These are phyloP conservation scores for Ferrisia virgata DNA, from an alignment of 2,888 invertebrate species.

Conservation along the genomic window DNA sequence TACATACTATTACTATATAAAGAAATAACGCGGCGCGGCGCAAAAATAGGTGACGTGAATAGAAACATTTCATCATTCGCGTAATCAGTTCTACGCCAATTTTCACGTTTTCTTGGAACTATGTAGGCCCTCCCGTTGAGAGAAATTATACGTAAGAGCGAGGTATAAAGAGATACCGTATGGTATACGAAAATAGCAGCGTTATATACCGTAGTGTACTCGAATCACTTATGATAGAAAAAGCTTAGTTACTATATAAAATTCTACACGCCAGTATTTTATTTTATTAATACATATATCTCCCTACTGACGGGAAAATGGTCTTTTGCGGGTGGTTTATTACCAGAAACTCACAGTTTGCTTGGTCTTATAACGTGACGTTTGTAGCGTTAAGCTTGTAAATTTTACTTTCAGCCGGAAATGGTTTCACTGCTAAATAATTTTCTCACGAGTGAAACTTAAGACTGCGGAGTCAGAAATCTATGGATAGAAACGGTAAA, in stretches of 20 bases:
- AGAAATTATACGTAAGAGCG: not conserved
- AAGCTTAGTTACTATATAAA: not conserved
- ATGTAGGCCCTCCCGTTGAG: not conserved
- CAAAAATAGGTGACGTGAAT: not conserved
- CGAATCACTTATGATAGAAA: slow-evolving; percentile 7
- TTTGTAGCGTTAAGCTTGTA: slow-evolving; percentile 13
- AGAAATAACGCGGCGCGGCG: not conserved
- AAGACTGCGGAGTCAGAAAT: slow-evolving; percentile 6
- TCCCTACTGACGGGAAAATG: not conserved
- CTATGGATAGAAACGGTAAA: not conserved
- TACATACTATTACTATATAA: too few relatives aligned
- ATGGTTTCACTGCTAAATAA: slow-evolving; percentile 13
- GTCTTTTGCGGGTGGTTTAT: slow-evolving; percentile 24
- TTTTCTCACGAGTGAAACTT: slow-evolving; percentile 12
- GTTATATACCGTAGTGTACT: not conserved
- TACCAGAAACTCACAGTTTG: not conserved
- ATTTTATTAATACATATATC: slow-evolving; percentile 30
- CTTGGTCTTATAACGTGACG: slow-evolving; percentile 20
- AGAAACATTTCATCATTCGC: not conserved
- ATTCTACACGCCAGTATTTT: slow-evolving; percentile 16
- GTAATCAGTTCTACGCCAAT: slow-evolving; percentile 9
- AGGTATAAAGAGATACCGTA: not conserved
- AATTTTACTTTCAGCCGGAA: slow-evolving; percentile 27
- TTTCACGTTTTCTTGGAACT: not conserved
- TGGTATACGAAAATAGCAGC: not conserved